phyloP scores from a whole-genome alignment of 2,888 invertebrate species.

The Cetonia aurata region DNA sequence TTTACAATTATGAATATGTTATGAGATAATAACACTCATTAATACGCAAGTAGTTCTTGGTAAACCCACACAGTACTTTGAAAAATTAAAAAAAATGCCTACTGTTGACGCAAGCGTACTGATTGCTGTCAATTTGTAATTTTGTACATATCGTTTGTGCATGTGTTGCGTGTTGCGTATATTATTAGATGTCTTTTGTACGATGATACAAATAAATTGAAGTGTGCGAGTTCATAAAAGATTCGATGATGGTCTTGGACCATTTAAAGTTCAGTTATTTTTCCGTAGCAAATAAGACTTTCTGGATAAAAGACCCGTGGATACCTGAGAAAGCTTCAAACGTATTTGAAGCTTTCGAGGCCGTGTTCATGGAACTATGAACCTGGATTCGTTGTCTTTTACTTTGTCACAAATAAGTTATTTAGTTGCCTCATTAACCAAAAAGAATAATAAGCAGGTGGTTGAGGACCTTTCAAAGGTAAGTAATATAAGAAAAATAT shows the following conservation, averaged over 20 bases:
- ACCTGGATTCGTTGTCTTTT: constrained; percentile 98
- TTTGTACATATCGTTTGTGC: constrained; percentile 53
- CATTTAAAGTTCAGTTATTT: constrained; percentile 65
- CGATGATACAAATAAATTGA: constrained; percentile 60
- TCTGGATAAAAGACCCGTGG: constrained; percentile 74
- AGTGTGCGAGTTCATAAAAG: constrained; percentile 62
- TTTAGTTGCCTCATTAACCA: constrained; percentile 95
- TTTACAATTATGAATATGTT: too few relatives aligned
- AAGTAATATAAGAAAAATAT: constrained; percentile 66
- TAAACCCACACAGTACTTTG: too few relatives aligned
- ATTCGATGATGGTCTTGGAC: constrained; percentile 68
- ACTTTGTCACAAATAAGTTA: constrained; percentile 99
- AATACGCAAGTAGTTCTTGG: too few relatives aligned
- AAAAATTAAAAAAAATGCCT: constrained; percentile 12
- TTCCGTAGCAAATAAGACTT: constrained; percentile 65
- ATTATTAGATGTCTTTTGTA: constrained; percentile 47
- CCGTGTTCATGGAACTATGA: constrained; percentile 92
- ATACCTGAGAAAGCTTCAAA: constrained; percentile 92
- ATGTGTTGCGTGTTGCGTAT: constrained; percentile 59
- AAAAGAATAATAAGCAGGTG: constrained; percentile 94
- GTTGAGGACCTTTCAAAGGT: constrained; percentile 91
- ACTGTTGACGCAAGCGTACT: constrained; percentile 43
- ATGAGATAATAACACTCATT: too few relatives aligned
- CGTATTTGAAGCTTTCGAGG: constrained; percentile 95
- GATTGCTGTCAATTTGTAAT: constrained; percentile 39